A percentile compares a stretch with the other conserved stretches of the same genome.
Evolutionary conservation across 2,888 invertebrate species (phyloP).

Genomic region (Sarcophaga caerulescens): DNA sequence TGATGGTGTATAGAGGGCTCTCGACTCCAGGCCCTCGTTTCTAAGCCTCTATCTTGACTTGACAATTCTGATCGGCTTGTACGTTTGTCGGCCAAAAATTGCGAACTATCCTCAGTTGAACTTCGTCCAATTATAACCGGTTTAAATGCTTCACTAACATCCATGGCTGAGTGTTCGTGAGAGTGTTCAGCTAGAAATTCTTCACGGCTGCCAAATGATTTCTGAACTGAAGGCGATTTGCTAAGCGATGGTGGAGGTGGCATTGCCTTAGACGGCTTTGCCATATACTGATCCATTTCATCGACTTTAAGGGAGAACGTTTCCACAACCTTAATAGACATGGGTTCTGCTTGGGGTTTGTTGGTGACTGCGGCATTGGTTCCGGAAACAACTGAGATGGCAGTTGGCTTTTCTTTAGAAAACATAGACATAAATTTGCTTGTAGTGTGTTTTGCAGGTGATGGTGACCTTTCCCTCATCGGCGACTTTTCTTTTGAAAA

Average conservation of each 20-base stretch:
- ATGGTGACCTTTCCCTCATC: conserved; percentile 70
- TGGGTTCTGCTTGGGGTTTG: conserved; percentile 74
- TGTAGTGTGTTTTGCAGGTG: conserved; percentile 68
- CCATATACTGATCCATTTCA: conserved; percentile 79
- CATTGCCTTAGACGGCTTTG: conserved; percentile 71
- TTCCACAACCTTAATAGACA: conserved; percentile 77
- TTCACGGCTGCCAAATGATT: conserved; percentile 76
- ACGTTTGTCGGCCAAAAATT: conserved; percentile 49
- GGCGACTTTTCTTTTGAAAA: conserved; percentile 58
- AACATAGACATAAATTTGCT: conserved; percentile 73
- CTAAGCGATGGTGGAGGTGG: conserved; percentile 54
- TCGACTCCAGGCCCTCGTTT: conserved; percentile 49
- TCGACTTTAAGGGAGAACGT: conserved; percentile 80
- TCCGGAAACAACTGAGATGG: conserved; percentile 72
- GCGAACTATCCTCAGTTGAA: conserved; percentile 52
- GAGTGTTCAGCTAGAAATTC: conserved; percentile 70
- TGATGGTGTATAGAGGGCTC: conserved; percentile 62
- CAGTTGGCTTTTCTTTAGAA: conserved; percentile 72
- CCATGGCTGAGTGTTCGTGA: conserved; percentile 69
- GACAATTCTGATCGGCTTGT: conserved; percentile 37
- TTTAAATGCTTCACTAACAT: conserved; percentile 75
- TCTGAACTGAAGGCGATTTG: conserved; percentile 54
- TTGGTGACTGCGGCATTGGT: conserved; percentile 71
- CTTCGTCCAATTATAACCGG: conserved; percentile 73
- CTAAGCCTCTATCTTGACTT: conserved; percentile 56